Percentiles rank a stretch among this genome's conserved stretches.
phyloP scores from a whole-genome alignment of 2,888 invertebrate genomes.

The Platynereis dumerilii region DNA sequence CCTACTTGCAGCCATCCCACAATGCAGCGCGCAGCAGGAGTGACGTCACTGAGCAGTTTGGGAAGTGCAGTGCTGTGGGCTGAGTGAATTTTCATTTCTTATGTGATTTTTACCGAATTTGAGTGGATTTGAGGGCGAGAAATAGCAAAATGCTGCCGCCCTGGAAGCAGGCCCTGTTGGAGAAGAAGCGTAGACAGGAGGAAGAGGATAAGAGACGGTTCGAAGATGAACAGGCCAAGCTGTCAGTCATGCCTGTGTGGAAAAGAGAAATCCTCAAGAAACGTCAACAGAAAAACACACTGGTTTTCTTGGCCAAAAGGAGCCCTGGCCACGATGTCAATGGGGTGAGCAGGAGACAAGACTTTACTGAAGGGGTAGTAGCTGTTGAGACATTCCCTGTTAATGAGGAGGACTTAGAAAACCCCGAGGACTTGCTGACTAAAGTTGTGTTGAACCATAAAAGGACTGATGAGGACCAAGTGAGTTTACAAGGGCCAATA shows the following conservation, averaged over 20 bases:
- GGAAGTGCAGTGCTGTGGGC: conserved; percentile 21
- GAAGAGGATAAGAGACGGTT: conserved; percentile 26
- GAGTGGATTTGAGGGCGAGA: conserved; percentile 21
- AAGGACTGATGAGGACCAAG: neutral
- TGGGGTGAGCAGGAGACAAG: neutral
- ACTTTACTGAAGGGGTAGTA: neutral
- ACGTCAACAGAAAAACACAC: conserved; percentile 29
- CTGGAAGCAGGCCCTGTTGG: conserved; percentile 41
- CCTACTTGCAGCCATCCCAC: conserved; percentile 16
- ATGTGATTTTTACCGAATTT: neutral
- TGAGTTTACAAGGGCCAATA: neutral
- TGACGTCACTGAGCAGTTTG: conserved; percentile 26
- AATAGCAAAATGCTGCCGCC: conserved; percentile 41
- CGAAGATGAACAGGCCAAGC: conserved; percentile 29
- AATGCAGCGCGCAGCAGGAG: conserved; percentile 19
- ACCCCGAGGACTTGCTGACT: neutral
- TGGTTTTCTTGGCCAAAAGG: conserved; percentile 26
- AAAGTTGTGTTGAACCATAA: conserved; percentile 1
- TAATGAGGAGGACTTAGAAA: neutral
- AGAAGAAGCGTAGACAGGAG: conserved; percentile 33
- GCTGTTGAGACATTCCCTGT: neutral
- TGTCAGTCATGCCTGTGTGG: conserved; percentile 37
- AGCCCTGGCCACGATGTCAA: neutral
- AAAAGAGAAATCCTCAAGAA: conserved; percentile 37
- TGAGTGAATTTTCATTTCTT: conserved; percentile 7